Evolutionary conservation across 2,113 vertebrate species (phyloP).

Genomic region (Narcine bancroftii): DNA sequence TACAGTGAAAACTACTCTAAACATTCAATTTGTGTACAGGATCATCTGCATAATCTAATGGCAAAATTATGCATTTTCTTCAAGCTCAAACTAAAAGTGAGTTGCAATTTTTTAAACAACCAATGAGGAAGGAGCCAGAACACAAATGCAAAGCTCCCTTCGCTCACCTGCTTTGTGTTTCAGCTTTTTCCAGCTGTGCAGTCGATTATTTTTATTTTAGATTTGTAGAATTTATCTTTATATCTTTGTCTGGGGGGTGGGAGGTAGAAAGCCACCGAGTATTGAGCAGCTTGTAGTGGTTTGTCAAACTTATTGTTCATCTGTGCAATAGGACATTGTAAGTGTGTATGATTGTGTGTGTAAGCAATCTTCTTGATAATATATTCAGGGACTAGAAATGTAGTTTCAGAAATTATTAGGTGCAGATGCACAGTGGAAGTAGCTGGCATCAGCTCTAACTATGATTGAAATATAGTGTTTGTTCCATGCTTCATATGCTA

Average conservation of each 20-base stretch:
- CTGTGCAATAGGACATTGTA: not conserved
- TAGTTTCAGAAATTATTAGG: not conserved
- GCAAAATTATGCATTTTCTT: not conserved
- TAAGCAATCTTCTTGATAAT: not conserved
- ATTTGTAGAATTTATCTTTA: not conserved
- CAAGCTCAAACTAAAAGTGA: not conserved
- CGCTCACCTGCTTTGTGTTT: not conserved
- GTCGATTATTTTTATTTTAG: not conserved
- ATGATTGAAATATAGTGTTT: not conserved
- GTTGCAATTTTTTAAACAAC: not conserved
- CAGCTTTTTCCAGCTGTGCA: not conserved
- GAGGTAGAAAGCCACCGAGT: too few species aligned
- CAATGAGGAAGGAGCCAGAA: not conserved
- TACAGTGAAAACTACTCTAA: not conserved
- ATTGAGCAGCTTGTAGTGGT: too few species aligned
- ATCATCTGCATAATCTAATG: not conserved
- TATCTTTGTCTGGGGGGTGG: not conserved
- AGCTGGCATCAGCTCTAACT: not conserved
- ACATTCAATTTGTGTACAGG: not conserved
- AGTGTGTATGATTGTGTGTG: not conserved
- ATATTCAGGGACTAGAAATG: not conserved
- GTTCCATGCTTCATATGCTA: not conserved
- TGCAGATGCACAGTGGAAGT: not conserved
- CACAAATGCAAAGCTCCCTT: not conserved
- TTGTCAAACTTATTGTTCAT: too few species aligned